These are phyloP conservation scores for Nematostella vectensis DNA, from an alignment of 92 coral and sea anemone genomes.

Conservation along the genomic window DNA sequence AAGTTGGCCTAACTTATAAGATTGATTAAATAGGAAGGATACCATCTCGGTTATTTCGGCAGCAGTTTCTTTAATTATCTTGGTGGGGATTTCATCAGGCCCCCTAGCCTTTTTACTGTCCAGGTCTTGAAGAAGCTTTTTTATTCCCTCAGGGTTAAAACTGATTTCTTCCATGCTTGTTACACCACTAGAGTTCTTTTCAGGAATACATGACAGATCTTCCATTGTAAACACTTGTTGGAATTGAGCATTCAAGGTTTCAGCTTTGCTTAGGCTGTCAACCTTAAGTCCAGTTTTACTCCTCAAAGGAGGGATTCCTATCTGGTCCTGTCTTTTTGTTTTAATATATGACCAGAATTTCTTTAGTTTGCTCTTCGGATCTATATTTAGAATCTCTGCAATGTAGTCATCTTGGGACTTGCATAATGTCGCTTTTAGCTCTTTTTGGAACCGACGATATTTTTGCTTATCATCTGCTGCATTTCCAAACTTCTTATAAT, in stretches of 20 bases:
- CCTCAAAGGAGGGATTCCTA: slow-evolving; percentile 45
- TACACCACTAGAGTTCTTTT: slow-evolving; percentile 4
- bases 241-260: slow-evolving; percentile 24
- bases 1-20: too few relatives aligned
- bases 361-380: slow-evolving; percentile 46
- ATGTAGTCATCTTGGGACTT: slow-evolving; percentile 46
- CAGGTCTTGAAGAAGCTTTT: too few relatives aligned
- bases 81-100: too few relatives aligned
- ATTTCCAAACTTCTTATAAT: slow-evolving; percentile 16
- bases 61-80: too few relatives aligned
- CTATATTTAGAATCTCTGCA: slow-evolving; percentile 33
- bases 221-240: slow-evolving; percentile 32
- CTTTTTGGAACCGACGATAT: slow-evolving; percentile 38
- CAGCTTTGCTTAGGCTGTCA: slow-evolving; percentile 45
- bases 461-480: slow-evolving; percentile 32
- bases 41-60: too few relatives aligned
- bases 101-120: too few relatives aligned
- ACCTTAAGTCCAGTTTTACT: slow-evolving; percentile 18
- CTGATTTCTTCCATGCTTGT: slow-evolving; percentile 10
- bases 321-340: slow-evolving; percentile 39
- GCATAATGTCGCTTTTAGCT: slow-evolving; percentile 26
- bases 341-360: slow-evolving; percentile 57
- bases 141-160: slow-evolving; percentile 20
- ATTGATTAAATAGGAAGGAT: too few relatives aligned
- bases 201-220: slow-evolving; percentile 35